A percentile compares a stretch with the other conserved stretches of the same genome.
phyloP scores from a whole-genome alignment of 2,888 invertebrate genomes.

The Digitonthophagus gazella region DNA sequence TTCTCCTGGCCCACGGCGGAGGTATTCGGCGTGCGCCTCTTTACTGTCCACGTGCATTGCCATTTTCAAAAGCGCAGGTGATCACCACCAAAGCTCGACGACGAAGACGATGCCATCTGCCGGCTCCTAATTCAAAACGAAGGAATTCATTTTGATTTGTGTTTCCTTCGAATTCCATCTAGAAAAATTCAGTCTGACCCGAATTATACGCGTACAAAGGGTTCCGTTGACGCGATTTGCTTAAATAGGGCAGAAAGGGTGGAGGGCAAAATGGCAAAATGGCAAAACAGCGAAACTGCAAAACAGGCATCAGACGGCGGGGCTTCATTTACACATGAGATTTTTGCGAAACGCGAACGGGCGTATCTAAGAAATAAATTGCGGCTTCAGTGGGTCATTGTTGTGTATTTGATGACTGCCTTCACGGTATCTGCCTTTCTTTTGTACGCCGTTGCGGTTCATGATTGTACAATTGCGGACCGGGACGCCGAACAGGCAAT shows the following conservation, averaged over 20 bases:
- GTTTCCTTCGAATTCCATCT: neutral
- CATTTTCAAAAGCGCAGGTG: constrained; percentile 7
- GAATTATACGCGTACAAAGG: neutral
- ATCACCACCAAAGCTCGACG: no score
- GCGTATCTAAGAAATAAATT: constrained; percentile 14
- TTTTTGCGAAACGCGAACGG: constrained; percentile 7
- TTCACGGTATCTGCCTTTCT: constrained; percentile 14
- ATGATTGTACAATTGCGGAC: constrained; percentile 7
- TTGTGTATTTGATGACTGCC: constrained; percentile 15
- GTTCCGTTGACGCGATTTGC: neutral
- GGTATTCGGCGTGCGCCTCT: constrained; percentile 8
- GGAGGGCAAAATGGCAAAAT: neutral
- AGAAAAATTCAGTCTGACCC: neutral
- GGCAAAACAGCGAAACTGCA: no score
- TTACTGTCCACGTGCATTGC: constrained; percentile 12
- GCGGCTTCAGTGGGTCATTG: constrained; percentile 12
- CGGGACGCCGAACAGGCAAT: constrained; percentile 8
- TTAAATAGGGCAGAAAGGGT: neutral
- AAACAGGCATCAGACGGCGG: neutral
- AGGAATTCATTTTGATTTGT: neutral
- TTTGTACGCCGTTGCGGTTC: neutral
- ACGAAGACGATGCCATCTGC: neutral
- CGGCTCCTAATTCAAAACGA: neutral
- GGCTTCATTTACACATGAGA: constrained; percentile 12
- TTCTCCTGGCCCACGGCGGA: constrained; percentile 25